Conservation (phyloP, 2,113 vertebrate genomes). For the Crotalus helleri region DNA sequence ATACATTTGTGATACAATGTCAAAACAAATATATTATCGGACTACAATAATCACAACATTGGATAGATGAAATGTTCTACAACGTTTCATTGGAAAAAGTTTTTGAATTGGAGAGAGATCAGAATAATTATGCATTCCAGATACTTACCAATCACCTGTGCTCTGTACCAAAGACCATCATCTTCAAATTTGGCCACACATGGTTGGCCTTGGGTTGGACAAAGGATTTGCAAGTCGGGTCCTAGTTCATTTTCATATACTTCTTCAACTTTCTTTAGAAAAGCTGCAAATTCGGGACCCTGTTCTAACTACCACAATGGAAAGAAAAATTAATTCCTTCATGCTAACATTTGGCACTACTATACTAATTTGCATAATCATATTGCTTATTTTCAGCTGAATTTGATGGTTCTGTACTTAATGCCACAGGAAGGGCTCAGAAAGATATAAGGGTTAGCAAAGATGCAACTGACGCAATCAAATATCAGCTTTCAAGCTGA, state of each 20-base stretch:
- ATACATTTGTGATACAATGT: background rate
- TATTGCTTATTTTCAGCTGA: background rate
- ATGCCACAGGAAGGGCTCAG: background rate
- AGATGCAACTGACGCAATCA: background rate
- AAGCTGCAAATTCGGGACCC: conserved; percentile 68
- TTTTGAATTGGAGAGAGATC: background rate
- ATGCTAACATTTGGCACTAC: background rate
- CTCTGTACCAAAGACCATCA: conserved; percentile 85
- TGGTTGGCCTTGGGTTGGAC: conserved; percentile 78
- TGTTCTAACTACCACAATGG: conserved; percentile 69
- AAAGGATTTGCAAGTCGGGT: conserved; percentile 69
- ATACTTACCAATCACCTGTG: conserved; percentile 78
- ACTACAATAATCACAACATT: background rate
- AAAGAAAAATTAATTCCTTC: background rate
- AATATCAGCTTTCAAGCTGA: background rate
- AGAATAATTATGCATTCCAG: background rate
- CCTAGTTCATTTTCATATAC: conserved; percentile 63
- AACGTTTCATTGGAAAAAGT: background rate
- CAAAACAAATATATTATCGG: background rate
- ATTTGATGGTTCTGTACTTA: background rate
- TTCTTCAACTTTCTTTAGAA: conserved; percentile 77
- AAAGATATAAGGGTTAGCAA: background rate
- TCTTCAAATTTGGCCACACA: conserved; percentile 81
- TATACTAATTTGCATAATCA: background rate
- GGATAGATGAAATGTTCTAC: background rate